Evolutionary conservation across 1,140 invertebrate genomes (phyloP), one percentile per base, ranked within the genome.

Genomic region (Aphelenchoides besseyi): DNA sequence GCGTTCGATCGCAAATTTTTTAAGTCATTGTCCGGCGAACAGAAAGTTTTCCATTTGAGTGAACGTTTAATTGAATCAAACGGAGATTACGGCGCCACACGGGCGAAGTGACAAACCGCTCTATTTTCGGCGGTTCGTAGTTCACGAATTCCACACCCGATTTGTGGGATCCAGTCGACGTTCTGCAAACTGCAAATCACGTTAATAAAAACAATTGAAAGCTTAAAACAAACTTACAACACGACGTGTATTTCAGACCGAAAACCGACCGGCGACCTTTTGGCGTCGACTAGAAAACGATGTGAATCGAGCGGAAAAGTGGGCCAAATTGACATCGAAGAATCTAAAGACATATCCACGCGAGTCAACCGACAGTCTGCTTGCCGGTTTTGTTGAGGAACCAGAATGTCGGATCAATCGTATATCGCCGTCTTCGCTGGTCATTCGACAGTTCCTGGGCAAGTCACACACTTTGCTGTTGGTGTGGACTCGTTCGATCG

Each of bases 311-410:
- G 48, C 12, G 12, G 63, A 66, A 33, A 66, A 66, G 30, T 66
- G 33, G 36, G 63, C 63, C 36, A 66, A 37, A 30, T 32, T 66
- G n/a, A 66, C 63, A 2, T 16, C 32, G 18, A 18, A 30, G 23
- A 66, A 66, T 33, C 16, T 18, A n/a, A 26, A 32, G 30, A 59
- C 5, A 33, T 29, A 29, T 32, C 63, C 63, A 1, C 16, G 32
- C 30, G 16, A 32, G 8, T 18, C 55, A 33, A 37, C 16, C 36
- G 32, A 37, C 30, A 26, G 16, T 30, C 32, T 66, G n/a, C 30
- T 66, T 12, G 63, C 63, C 1, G 63, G 63, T n/a, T 66, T 66
- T 8, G 12, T 37, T 29, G 63, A 66, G 30, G 63, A 66, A 53
- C 63, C 63, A 1, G 63, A 36, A 12, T 66, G 16, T 30, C n/a